Evolutionary conservation across 2,113 vertebrate genomes (phyloP).

Genomic region (Scartelaos histophorus): DNA sequence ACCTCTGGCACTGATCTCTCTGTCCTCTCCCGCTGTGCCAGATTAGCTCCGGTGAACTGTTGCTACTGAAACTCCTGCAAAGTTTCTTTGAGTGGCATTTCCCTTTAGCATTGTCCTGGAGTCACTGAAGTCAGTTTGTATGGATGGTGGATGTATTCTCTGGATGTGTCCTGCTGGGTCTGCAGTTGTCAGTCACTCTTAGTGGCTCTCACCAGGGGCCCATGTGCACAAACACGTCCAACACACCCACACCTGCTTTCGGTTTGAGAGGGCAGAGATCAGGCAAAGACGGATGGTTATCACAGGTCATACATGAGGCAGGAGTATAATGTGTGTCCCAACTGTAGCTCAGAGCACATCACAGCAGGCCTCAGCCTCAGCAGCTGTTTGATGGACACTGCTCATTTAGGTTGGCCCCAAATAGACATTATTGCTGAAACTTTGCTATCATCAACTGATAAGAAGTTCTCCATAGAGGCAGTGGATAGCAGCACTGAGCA

Average conservation of each 20-base stretch:
- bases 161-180: constrained; percentile 32
- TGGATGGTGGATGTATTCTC: constrained; percentile 16
- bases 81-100: constrained; percentile 3
- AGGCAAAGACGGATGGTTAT: constrained; percentile 60
- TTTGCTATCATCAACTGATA: constrained; percentile 46
- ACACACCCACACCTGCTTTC: constrained; percentile 59
- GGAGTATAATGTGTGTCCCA: constrained; percentile 14
- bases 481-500: not conserved
- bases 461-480: constrained; percentile 23
- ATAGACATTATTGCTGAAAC: constrained; percentile 37
- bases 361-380: constrained; percentile 18
- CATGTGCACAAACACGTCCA: constrained; percentile 49
- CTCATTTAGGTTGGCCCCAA: constrained; percentile 31
- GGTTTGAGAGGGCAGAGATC: constrained; percentile 60
- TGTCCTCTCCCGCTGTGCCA: constrained; percentile 16
- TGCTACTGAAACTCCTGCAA: not conserved
- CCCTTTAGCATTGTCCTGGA: not conserved
- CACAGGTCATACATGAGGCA: constrained; percentile 59
- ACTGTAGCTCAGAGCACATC: constrained; percentile 16
- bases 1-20: constrained; percentile 17
- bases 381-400: constrained; percentile 44
- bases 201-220: constrained; percentile 52
- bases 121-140: constrained; percentile 3
- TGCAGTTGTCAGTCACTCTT: constrained; percentile 64
- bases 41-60: constrained; percentile 3